Evolutionary conservation across 2,113 vertebrate species (phyloP).

Genomic region (Morone saxatilis): DNA sequence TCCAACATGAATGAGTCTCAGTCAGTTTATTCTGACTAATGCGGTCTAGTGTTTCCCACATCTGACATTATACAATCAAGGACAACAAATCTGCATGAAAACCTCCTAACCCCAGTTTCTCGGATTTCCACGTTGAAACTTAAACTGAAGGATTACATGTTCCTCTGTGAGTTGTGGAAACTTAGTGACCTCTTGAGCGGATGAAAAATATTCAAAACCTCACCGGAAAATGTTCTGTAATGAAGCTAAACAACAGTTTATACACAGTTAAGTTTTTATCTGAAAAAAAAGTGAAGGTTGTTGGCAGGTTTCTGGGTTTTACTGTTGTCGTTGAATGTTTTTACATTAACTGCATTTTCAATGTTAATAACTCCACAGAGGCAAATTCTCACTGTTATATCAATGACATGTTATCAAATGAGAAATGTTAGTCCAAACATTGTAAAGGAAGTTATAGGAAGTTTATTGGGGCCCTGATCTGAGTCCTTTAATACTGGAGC

Average conservation of each 20-base stretch:
- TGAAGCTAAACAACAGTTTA: background rate
- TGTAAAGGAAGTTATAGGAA: too few species aligned
- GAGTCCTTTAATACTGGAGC: too few species aligned
- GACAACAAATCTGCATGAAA: background rate
- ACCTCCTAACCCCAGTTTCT: background rate
- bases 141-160: slow-evolving; percentile 41
- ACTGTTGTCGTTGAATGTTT: background rate
- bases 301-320: background rate
- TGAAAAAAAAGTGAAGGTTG: background rate
- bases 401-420: background rate
- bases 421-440: too few species aligned
- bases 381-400: background rate
- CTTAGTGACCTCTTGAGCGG: slow-evolving; percentile 22
- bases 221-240: background rate
- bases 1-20: background rate
- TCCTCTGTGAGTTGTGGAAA: slow-evolving; percentile 46
- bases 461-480: too few species aligned
- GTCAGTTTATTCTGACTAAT: background rate
- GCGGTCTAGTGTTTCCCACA: slow-evolving; percentile 36
- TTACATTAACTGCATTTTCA: background rate
- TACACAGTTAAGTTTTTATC: background rate
- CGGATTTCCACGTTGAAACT: slow-evolving; percentile 1
- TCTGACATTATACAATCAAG: background rate
- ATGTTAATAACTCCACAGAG: background rate
- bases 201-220: slow-evolving; percentile 27